These are phyloP conservation scores for Axis porcinus DNA, from an alignment of 2,113 vertebrate genomes.

Conservation along the genomic window DNA sequence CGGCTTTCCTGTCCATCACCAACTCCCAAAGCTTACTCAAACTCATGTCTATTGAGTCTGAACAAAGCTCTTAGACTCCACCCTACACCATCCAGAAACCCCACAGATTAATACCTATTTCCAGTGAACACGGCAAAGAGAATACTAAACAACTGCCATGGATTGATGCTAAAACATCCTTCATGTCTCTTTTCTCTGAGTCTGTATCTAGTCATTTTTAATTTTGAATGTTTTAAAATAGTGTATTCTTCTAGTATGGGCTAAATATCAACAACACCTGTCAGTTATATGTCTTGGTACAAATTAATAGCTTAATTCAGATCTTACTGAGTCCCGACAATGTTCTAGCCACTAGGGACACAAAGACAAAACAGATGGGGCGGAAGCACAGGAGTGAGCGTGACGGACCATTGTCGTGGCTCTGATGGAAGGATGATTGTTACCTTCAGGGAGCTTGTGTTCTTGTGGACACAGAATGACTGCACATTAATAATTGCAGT, in stretches of 20 bases:
- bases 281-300: not conserved
- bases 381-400: not conserved
- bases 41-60: not conserved
- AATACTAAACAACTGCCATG: not conserved
- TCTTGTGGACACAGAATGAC: not conserved
- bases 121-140: not conserved
- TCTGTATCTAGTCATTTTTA: not conserved
- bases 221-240: constrained; percentile 10
- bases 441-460: not conserved
- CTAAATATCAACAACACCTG: not conserved
- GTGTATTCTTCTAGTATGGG: not conserved
- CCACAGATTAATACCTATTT: not conserved
- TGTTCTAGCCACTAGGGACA: not conserved
- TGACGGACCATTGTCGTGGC: not conserved
- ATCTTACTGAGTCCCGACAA: not conserved
- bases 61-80: not conserved
- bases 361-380: not conserved
- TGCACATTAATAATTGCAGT: not conserved
- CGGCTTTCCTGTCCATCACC: not conserved
- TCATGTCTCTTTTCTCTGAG: not conserved
- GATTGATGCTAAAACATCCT: not conserved
- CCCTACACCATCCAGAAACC: not conserved
- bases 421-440: not conserved
- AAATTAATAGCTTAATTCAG: not conserved
- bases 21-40: not conserved